Evolutionary conservation across 30 jellyfish, hydroid and myxozoan genomes (phyloP), one percentile per base, ranked within the genome.

Genomic region (Turritopsis rubra): DNA sequence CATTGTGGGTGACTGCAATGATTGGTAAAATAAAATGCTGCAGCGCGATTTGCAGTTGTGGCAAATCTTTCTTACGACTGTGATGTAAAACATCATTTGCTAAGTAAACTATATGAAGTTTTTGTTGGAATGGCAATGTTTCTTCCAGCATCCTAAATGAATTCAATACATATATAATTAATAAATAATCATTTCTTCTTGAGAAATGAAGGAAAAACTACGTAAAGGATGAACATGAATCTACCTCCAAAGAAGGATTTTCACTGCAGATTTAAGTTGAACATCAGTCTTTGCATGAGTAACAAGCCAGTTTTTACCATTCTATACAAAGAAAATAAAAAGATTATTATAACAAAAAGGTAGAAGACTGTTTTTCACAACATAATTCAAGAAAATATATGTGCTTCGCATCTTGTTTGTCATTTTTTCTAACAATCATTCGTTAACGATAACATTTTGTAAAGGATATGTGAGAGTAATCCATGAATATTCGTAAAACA

Each of bases 221-320:
- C n/a, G n/a, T n/a, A n/a, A n/a, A n/a, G n/a, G n/a, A n/a, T n/a
- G n/a, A n/a, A n/a, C n/a, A n/a, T 41, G 5, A 3, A 41, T 41
- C 60, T 72, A 87, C 98, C 94, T 92, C 41, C 60, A 72, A 24
- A 87, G 76, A 75, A 92, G 68, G 77, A 83, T 80, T 65, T 88
- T 88, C 22, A 92, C 95, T 66, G 84, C 86, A 27, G 88, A 90
- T 28, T 88, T 89, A 41, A 91, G 86, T 23, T 93, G 99, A 75
- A 88, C 93, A 8, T 89, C 82, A n/a, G 96, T 89, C 83, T 93
- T 93, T 4, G 96, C 94, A 89, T 93, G 85, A 66, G 52, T 74
- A 21, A 93, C 88, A 29, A 93, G 86, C 99, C 99, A 93, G 28
- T 91, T 81, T 79, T 93, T 93, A 16, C 99, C 99, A 88, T 82